Conservation (phyloP, 2,113 vertebrate genomes). For the Sander lucioperca region DNA sequence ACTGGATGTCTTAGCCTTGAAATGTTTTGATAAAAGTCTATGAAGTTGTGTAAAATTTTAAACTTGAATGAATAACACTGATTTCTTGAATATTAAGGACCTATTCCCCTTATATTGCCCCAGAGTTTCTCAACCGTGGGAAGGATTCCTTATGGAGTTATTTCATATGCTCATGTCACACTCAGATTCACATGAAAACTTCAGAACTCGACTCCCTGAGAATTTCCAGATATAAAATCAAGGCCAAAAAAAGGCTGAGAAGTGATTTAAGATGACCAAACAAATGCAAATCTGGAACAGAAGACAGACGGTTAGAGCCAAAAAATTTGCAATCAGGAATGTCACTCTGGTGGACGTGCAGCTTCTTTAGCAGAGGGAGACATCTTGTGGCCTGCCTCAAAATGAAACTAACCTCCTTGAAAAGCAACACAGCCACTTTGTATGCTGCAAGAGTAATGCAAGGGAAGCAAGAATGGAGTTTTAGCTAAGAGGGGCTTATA, state of each 20-base stretch:
- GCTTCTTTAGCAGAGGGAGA: slow-evolving; percentile 79
- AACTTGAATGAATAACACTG: slow-evolving; percentile 2
- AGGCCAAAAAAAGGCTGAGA: not conserved
- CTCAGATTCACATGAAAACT: slow-evolving; percentile 17
- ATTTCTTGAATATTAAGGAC: not conserved
- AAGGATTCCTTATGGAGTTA: not conserved
- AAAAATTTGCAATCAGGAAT: slow-evolving; percentile 29
- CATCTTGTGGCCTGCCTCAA: slow-evolving; percentile 82
- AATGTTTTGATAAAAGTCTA: not conserved
- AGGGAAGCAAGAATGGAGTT: slow-evolving; percentile 58
- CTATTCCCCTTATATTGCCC: not conserved
- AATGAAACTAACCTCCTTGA: slow-evolving; percentile 53
- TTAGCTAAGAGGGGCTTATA: slow-evolving; percentile 42
- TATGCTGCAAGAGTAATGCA: slow-evolving; percentile 57
- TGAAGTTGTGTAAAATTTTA: not conserved
- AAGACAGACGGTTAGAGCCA: slow-evolving; percentile 3
- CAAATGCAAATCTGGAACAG: slow-evolving; percentile 2
- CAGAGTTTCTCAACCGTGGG: not conserved
- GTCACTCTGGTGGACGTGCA: slow-evolving; percentile 42
- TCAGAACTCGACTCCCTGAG: not conserved
- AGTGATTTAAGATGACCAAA: slow-evolving; percentile 28
- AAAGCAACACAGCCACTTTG: slow-evolving; percentile 45
- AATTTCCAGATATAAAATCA: slow-evolving; percentile 6
- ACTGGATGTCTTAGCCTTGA: not conserved
- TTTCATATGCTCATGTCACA: slow-evolving; percentile 28